Conservation (phyloP, 2,113 vertebrate species). For the Brienomyrus longianalis region DNA sequence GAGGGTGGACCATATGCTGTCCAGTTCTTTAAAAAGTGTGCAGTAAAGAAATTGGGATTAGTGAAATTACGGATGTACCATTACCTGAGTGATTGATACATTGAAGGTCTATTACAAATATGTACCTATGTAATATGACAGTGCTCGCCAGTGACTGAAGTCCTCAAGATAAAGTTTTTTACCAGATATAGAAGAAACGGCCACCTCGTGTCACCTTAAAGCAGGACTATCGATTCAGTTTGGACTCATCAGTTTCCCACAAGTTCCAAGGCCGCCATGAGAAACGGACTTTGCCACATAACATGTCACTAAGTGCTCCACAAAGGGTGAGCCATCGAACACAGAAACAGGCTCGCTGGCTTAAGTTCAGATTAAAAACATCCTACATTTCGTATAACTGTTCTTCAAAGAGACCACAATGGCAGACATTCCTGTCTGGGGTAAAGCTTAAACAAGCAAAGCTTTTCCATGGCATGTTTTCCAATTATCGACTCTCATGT, state of each 20-base stretch:
- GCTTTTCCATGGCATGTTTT: neutral
- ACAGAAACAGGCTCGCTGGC: neutral
- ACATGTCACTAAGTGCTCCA: neutral
- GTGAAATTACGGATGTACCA: neutral
- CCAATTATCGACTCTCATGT: slow-evolving; percentile 1
- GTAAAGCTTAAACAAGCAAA: neutral
- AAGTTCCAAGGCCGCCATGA: neutral
- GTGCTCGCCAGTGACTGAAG: neutral
- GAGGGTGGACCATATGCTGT: neutral
- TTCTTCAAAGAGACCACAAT: neutral
- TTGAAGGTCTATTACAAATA: neutral
- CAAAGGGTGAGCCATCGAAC: neutral
- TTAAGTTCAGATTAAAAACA: neutral
- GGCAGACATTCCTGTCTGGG: neutral
- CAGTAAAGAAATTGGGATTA: neutral
- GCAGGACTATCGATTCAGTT: neutral
- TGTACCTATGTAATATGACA: neutral
- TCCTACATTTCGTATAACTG: neutral
- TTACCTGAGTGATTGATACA: neutral
- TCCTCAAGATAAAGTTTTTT: neutral
- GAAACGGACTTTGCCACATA: neutral
- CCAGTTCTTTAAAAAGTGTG: neutral
- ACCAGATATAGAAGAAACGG: neutral
- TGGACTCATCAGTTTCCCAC: neutral
- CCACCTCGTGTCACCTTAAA: neutral